A percentile compares a stretch with the other conserved stretches of the same genome.
These are phyloP conservation scores for Semnornis frantzii DNA, from an alignment of 2,113 vertebrate genomes.

Conservation along the genomic window DNA sequence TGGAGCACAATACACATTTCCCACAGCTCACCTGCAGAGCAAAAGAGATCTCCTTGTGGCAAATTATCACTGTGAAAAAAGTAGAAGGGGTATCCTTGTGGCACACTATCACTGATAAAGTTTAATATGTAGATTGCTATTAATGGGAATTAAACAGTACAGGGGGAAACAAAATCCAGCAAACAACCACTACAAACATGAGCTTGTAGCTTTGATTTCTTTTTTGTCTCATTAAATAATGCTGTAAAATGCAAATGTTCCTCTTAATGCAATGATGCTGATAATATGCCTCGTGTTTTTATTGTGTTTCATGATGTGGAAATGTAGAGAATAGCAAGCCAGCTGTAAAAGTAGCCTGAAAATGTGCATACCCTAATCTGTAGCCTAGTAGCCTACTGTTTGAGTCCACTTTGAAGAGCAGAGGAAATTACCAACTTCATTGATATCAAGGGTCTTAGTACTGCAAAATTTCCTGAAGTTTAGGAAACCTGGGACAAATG, in stretches of 20 bases:
- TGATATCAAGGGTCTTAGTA: neutral
- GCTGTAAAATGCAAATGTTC: neutral
- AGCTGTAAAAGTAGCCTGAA: neutral
- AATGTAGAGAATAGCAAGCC: neutral
- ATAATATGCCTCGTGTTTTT: neutral
- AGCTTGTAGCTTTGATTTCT: neutral
- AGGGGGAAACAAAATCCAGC: no score
- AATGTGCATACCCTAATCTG: neutral
- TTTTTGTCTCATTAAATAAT: neutral
- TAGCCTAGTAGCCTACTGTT: neutral
- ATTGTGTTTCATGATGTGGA: neutral
- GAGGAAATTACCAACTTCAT: neutral
- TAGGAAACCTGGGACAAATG: neutral
- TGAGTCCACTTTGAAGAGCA: neutral
- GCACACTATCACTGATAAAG: no score
- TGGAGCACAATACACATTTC: no score
- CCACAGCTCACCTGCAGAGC: no score
- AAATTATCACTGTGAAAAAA: no score
- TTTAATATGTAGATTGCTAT: neutral
- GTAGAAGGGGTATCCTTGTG: no score
- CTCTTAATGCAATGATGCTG: no score
- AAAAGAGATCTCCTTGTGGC: no score
- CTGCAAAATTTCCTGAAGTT: neutral
- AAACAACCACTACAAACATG: neutral
- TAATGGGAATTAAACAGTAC: neutral